Evolutionary conservation across 2,888 invertebrate genomes (phyloP), one percentile per base, ranked within the genome.

Genomic region (Acanthosepion esculentum): DNA sequence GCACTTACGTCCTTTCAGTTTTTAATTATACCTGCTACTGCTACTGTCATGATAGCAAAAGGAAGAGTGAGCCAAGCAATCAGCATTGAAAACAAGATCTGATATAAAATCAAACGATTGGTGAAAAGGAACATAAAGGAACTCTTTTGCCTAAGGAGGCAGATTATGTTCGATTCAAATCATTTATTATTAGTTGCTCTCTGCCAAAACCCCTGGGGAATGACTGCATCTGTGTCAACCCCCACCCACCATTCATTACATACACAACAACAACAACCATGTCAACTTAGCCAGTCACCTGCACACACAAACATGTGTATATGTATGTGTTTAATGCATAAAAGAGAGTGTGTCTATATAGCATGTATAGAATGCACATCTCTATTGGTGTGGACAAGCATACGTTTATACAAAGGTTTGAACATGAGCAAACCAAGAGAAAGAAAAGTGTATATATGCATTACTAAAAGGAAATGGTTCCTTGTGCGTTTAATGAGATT

Each of bases 101-200:
- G 64, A 78, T 78, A 78, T 78, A 29, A 78, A 78, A 78, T 78
- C 64, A 78, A 78, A 78, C 64, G 64, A 78, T 78, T 78, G 64
- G 64, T 78, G 64, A 78, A 78, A 41, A 78, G 78, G n/a, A 78
- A 78, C 78, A 78, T 78, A 78, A 78, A 78, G 78, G 78, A 78
- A 78, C 78, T 78, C 78, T 78, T 78, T 33, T n/a, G 78, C 78
- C 78, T 78, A 78, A 78, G 78, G 78, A 78, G 78, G 78, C 78
- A 78, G 78, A 78, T 78, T 78, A 78, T 78, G 78, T 78, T 78
- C 64, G 78, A 78, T 78, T 78, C n/a, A 78, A 78, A 78, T 78
- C 78, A 78, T 78, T 78, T 78, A 78, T 78, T 78, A 78, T 78
- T 78, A 78, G 78, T 78, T 78, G 78, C 78, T 78, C 78, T 78